phyloP scores from a whole-genome alignment of 2,113 vertebrate genomes.

The Cromileptes altivelis region DNA sequence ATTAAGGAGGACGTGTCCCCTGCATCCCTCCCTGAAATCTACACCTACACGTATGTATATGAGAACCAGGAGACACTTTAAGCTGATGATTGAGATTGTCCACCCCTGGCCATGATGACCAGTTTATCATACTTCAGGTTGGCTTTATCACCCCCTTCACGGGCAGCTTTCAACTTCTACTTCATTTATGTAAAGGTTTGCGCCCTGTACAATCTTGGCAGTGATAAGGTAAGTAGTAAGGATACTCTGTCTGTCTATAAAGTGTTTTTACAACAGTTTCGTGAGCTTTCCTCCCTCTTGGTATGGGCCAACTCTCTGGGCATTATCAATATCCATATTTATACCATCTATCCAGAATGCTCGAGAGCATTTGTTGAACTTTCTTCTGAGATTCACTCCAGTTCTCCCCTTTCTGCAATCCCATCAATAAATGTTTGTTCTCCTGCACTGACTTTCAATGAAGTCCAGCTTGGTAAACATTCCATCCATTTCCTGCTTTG shows the following conservation, averaged over 20 bases:
- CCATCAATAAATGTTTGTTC: constrained; percentile 7
- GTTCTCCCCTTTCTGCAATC: background rate
- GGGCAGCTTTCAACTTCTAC: background rate
- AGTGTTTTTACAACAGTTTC: background rate
- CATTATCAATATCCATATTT: background rate
- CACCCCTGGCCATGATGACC: background rate
- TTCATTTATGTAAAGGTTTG: constrained; percentile 1
- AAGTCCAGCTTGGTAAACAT: constrained; percentile 1
- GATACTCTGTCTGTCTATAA: background rate
- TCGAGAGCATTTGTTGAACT: background rate
- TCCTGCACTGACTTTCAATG: background rate
- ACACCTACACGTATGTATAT: background rate
- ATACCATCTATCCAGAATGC: background rate
- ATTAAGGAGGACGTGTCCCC: no score
- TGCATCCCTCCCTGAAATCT: no score
- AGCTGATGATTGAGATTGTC: background rate
- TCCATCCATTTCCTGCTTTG: background rate
- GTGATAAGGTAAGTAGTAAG: background rate
- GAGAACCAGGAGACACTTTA: background rate
- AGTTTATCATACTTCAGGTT: constrained; percentile 2
- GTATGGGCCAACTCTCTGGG: background rate
- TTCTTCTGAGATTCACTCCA: background rate
- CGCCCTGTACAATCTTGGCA: constrained; percentile 1
- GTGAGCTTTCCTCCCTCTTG: background rate
- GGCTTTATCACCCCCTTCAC: background rate